Conservation (phyloP, 2,888 invertebrate species). For the Branchellion lobata region DNA sequence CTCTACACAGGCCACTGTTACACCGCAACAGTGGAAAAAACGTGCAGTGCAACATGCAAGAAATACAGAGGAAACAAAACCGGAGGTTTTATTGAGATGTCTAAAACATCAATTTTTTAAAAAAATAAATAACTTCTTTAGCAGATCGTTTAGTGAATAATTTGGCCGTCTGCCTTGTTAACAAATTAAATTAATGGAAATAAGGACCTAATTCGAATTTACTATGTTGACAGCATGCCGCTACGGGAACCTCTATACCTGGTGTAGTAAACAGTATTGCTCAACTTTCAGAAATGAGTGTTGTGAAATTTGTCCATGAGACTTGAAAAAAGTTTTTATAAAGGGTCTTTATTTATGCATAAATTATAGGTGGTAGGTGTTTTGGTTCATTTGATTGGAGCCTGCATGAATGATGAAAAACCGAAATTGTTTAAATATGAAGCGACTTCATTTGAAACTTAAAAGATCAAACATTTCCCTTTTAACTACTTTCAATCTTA, state of each 20-base stretch:
- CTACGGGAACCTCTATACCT: constrained; percentile 42
- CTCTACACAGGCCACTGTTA: constrained; percentile 39
- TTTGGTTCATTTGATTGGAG: too few relatives aligned
- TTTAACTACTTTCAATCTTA: too few relatives aligned
- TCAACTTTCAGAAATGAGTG: constrained; percentile 27
- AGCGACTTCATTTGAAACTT: too few relatives aligned
- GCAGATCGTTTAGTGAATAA: not conserved
- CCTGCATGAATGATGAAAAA: too few relatives aligned
- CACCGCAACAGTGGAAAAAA: constrained; percentile 18
- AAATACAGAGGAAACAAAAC: not conserved
- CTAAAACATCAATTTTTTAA: not conserved
- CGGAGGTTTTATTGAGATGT: constrained; percentile 11
- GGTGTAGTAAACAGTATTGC: constrained; percentile 39
- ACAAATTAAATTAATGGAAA: not conserved
- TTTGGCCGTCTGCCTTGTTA: not conserved
- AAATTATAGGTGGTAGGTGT: too few relatives aligned
- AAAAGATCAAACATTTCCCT: too few relatives aligned
- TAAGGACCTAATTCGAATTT: not conserved
- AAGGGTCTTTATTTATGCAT: too few relatives aligned
- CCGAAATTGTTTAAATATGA: too few relatives aligned
- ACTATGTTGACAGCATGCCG: constrained; percentile 7
- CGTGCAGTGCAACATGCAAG: constrained; percentile 43
- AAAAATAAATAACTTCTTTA: not conserved
- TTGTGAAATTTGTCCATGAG: constrained; percentile 31
- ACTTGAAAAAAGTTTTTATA: too few relatives aligned